Evolutionary conservation across 2,888 invertebrate species (phyloP).

Genomic region (Sesia bembeciformis): DNA sequence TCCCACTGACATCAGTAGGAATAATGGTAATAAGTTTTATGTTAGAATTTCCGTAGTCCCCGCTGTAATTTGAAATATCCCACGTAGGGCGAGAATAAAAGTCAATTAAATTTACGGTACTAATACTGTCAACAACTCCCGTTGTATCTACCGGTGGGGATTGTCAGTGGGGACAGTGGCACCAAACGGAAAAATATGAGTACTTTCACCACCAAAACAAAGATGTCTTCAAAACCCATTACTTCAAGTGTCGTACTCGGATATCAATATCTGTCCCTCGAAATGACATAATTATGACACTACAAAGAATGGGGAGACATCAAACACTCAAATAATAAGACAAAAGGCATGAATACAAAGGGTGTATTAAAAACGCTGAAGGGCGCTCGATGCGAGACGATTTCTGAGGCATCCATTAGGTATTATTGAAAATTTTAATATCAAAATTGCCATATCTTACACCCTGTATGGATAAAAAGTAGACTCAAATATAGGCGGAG

Average conservation of each 20-base stretch:
- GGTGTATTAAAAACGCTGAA: conserved; percentile 44
- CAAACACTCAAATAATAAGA: conserved; percentile 53
- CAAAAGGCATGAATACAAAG: conserved; percentile 49
- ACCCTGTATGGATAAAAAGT: no score
- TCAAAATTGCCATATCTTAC: conserved; percentile 29
- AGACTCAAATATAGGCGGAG: no score
- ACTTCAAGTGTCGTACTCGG: neutral
- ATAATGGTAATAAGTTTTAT: no score
- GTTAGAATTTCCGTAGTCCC: no score
- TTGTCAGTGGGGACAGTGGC: no score
- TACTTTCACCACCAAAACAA: neutral
- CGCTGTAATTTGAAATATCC: no score
- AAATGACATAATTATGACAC: conserved; percentile 54
- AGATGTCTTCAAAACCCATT: neutral
- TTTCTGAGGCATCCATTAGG: conserved; percentile 68
- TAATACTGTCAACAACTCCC: no score
- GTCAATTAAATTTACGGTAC: no score
- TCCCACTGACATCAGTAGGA: no score
- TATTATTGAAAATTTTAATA: conserved; percentile 76
- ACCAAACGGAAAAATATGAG: neutral
- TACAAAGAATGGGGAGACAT: conserved; percentile 37
- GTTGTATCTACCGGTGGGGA: no score
- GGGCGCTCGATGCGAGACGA: conserved; percentile 56
- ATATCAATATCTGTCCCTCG: conserved; percentile 1
- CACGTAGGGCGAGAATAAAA: no score